Base-by-base conservation (phyloP, 2,113 vertebrate species). In the Excalfactoria chinensis region DNA sequence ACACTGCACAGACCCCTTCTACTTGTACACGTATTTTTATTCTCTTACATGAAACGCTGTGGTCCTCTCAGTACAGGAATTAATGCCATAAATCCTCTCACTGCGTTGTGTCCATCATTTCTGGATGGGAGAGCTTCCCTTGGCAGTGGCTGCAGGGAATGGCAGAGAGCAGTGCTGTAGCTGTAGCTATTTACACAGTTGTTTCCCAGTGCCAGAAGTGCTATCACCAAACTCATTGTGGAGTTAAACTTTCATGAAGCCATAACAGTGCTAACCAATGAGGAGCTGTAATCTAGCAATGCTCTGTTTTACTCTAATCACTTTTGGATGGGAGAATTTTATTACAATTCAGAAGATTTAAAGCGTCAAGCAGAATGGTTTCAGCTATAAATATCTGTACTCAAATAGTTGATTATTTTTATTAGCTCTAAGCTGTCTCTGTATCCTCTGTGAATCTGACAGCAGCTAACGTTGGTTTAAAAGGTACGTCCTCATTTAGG, bases 201-300 rank as follows among this genome's bases (percentile, higher is more conserved):
- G 78, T 84, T 59, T 58, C 73, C 88, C 70, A 67, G 56, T 84
- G 55, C 89, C 89, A 91, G 75, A 83, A 71, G 26, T 80, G 85
- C 91, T 67, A 41, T 89, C 64, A 56, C 82, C 51, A 23, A 93
- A 72, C 72, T 95, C 91, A 86, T 93, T 55, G 55, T 53, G 68
- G 68, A 83, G 30, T 85, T 88, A 80, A 86, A 86, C 44, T 89
- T 86, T 88, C 77, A 89, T 68, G 56, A 89, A 91, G 71, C 73
- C 72, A 8, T 74, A 80, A 77, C 79, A 89, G 46, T 51, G 60
- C 66, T 64, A 32, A 64, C 68, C 80, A 83, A 89, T 85, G 89
- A 13, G 3, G 85, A 85, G 79, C 82, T 91, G 51, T 85, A 74
- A 90, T 83, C 68, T 77, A 77, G 58, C 79, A 86, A 70, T 64